Conservation (phyloP, 2,888 invertebrate genomes). For the Meloe dianella region DNA sequence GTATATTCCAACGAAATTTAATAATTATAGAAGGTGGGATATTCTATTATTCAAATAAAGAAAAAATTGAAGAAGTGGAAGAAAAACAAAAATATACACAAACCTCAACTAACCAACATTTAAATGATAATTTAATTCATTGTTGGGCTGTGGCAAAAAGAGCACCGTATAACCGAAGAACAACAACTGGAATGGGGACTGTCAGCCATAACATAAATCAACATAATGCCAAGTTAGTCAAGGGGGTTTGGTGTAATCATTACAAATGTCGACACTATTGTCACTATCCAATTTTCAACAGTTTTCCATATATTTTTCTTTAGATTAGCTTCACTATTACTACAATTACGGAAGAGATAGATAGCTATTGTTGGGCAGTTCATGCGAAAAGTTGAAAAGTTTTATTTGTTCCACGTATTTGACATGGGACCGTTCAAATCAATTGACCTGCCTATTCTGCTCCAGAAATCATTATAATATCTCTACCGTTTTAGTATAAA, state of each 20-base stretch:
- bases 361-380: not conserved
- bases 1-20: not conserved
- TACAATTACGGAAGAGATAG: constrained; percentile 22
- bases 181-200: constrained; percentile 35
- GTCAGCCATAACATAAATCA: constrained; percentile 36
- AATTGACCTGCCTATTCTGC: not conserved
- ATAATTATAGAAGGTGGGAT: not conserved
- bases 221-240: constrained; percentile 31
- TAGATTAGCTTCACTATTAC: constrained; percentile 45
- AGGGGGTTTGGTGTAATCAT: constrained; percentile 28
- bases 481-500: not conserved
- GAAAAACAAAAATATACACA: not conserved
- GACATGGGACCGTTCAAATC: not conserved
- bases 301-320: constrained; percentile 23
- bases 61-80: not conserved
- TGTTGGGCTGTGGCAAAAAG: constrained; percentile 26
- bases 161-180: constrained; percentile 31
- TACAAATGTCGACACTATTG: not conserved
- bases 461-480: not conserved
- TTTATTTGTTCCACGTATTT: not conserved
- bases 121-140: constrained; percentile 33
- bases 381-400: not conserved
- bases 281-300: constrained; percentile 1
- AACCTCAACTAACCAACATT: constrained; percentile 9
- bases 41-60: not conserved